Evolutionary conservation across 2,797 vertebrate species (phyloP).

Genomic region (Pipistrellus nathusii): DNA sequence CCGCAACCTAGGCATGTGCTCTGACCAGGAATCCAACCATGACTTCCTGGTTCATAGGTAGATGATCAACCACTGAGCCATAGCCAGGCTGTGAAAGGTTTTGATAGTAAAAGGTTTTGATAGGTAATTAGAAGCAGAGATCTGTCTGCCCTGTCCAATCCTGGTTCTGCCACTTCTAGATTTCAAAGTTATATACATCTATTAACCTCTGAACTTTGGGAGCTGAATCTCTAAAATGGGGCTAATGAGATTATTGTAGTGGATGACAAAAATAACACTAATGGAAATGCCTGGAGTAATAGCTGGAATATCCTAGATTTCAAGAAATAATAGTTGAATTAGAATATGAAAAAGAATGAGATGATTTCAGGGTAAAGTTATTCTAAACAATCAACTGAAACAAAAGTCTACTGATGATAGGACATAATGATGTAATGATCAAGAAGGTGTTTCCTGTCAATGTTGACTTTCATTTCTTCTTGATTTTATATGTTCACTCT

Average conservation of each 20-base stretch:
- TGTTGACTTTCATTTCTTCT: not conserved
- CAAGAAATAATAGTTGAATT: conserved; percentile 26
- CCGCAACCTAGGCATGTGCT: too few relatives aligned
- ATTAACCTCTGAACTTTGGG: not conserved
- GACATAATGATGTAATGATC: not conserved
- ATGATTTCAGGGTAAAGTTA: not conserved
- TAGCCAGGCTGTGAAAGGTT: not conserved
- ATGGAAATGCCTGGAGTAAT: not conserved
- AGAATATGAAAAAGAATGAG: conserved; percentile 27
- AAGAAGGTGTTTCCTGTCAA: not conserved
- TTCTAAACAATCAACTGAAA: not conserved
- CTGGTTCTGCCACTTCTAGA: not conserved
- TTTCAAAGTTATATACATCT: not conserved
- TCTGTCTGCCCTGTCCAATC: not conserved
- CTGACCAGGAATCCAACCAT: too few relatives aligned
- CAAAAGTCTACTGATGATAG: not conserved
- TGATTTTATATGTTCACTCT: not conserved
- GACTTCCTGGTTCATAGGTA: too few relatives aligned
- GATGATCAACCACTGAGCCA: too few relatives aligned
- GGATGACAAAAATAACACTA: not conserved
- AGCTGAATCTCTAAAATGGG: not conserved
- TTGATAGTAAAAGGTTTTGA: not conserved
- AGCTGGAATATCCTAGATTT: not conserved
- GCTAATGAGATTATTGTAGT: not conserved
- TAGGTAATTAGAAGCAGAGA: not conserved